Percentiles rank a stretch among this genome's conserved stretches.
Conservation (phyloP, 2,888 invertebrate species). For the Drosophila gaucha region DNA sequence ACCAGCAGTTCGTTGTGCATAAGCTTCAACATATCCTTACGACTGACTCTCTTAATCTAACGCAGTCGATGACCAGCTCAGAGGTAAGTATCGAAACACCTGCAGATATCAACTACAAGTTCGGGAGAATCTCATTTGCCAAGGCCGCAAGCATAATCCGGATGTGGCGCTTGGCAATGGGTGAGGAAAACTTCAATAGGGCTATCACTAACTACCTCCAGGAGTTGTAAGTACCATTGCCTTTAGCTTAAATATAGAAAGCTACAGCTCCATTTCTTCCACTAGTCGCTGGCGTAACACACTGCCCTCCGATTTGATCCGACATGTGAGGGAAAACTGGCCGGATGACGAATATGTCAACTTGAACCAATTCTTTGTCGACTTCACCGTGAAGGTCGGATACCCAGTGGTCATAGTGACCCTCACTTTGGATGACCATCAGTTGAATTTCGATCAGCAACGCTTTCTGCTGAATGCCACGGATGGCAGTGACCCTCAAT, state of each 20-base stretch:
- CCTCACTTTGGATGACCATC: slow-evolving; percentile 9
- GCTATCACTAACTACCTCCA: slow-evolving; percentile 87
- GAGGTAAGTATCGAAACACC: slow-evolving; percentile 86
- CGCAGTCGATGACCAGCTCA: slow-evolving; percentile 86
- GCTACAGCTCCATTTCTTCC: not conserved
- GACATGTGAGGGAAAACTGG: slow-evolving; percentile 79
- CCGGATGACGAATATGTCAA: slow-evolving; percentile 57
- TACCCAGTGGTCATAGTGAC: slow-evolving; percentile 87
- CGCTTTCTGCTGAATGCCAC: slow-evolving; percentile 66
- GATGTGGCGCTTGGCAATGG: slow-evolving; percentile 88
- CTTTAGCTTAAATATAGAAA: not conserved
- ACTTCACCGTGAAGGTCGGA: slow-evolving; percentile 89
- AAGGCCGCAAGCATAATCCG: slow-evolving; percentile 88
- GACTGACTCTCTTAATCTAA: slow-evolving; percentile 86
- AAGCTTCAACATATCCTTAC: slow-evolving; percentile 88
- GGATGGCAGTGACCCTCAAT: slow-evolving; percentile 58
- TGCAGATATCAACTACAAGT: slow-evolving; percentile 86
- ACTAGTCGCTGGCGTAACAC: slow-evolving; percentile 72
- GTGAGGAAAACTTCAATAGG: slow-evolving; percentile 85
- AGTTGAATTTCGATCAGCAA: slow-evolving; percentile 58
- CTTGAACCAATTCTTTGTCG: slow-evolving; percentile 81
- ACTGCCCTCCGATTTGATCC: slow-evolving; percentile 85
- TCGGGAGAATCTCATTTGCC: slow-evolving; percentile 87
- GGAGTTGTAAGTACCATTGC: slow-evolving; percentile 80
- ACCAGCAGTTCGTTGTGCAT: slow-evolving; percentile 89